A percentile compares a stretch with the other conserved stretches of the same genome.
Conservation (phyloP, 2,113 vertebrate species). For the Triplophysa siluroides region DNA sequence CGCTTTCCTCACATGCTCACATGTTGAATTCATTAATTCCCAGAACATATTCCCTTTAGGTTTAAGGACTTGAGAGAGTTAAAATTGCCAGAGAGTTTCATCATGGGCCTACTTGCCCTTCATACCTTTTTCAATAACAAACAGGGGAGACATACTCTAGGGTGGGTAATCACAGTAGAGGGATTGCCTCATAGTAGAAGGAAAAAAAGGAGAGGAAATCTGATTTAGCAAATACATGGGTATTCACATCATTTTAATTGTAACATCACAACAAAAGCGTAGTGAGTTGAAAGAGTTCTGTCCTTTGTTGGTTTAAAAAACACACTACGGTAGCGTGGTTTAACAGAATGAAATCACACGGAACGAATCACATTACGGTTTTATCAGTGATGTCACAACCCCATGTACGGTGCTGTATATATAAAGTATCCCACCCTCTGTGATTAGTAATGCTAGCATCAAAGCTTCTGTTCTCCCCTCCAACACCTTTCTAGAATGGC, state of each 20-base stretch:
- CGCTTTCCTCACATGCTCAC: slow-evolving; percentile 57
- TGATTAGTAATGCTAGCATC: slow-evolving; percentile 42
- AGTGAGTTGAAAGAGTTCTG: not conserved
- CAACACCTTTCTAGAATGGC: slow-evolving; percentile 25
- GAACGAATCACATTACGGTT: slow-evolving; percentile 9
- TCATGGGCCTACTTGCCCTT: slow-evolving; percentile 71
- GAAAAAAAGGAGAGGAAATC: slow-evolving; percentile 6
- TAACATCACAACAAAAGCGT: not conserved
- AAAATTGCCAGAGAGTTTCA: slow-evolving; percentile 76
- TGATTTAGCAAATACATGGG: slow-evolving; percentile 36
- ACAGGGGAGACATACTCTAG: slow-evolving; percentile 40
- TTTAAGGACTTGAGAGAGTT: slow-evolving; percentile 60
- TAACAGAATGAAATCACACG: not conserved
- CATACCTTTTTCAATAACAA: slow-evolving; percentile 68
- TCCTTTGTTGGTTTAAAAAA: not conserved
- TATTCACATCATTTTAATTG: not conserved
- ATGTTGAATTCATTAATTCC: slow-evolving; percentile 68
- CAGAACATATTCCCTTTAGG: slow-evolving; percentile 57
- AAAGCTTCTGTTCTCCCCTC: slow-evolving; percentile 24
- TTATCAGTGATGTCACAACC: slow-evolving; percentile 32
- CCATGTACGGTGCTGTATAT: slow-evolving; percentile 23
- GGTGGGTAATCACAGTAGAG: slow-evolving; percentile 45
- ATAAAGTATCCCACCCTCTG: not conserved
- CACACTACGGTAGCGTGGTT: not conserved
- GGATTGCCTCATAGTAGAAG: slow-evolving; percentile 37